Percentiles rank a stretch among this genome's conserved stretches.
phyloP scores from a whole-genome alignment of 1,140 invertebrate genomes.

The Leptinotarsa lineolata region DNA sequence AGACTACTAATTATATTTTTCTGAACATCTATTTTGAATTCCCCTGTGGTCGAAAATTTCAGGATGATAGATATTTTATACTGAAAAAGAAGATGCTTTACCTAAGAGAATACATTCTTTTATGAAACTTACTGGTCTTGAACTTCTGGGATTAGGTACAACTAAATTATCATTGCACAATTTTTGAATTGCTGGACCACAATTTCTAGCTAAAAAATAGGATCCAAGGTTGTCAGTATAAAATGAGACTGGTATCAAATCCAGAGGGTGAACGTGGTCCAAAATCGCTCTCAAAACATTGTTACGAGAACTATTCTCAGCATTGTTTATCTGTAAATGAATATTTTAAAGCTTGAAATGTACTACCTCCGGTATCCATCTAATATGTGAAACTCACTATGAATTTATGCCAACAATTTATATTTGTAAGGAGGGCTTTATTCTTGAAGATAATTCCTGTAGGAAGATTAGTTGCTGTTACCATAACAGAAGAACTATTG shows the following conservation, averaged over 20 bases:
- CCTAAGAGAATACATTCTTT: conserved; percentile 5
- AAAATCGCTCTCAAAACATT: conserved; percentile 58
- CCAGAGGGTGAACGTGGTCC: conserved; percentile 57
- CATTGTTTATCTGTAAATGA: conserved; percentile 44
- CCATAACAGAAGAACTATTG: conserved; percentile 28
- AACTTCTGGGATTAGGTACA: conserved; percentile 51
- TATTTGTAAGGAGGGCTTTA: conserved; percentile 36
- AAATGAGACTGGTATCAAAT: conserved; percentile 61
- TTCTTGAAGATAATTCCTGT: conserved; percentile 41
- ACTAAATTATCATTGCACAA: conserved; percentile 58
- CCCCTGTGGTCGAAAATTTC: conserved; percentile 56
- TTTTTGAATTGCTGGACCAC: conserved; percentile 58
- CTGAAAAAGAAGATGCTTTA: conserved; percentile 35
- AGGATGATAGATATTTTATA: conserved; percentile 57
- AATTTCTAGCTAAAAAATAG: conserved; percentile 59
- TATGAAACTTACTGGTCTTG: conserved; percentile 26
- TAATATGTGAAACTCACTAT: conserved; percentile 38
- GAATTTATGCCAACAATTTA: conserved; percentile 47
- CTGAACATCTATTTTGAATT: conserved; percentile 59
- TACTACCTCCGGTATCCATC: not conserved
- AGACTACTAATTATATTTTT: conserved; percentile 55
- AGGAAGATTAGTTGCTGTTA: conserved; percentile 37
- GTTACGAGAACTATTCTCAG: conserved; percentile 55
- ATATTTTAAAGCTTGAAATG: not conserved
- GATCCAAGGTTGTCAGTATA: conserved; percentile 51